A percentile compares a stretch with the other conserved stretches of the same genome.
These are phyloP conservation scores for Cerceris rybyensis DNA, from an alignment of 2,888 invertebrate species.

Conservation along the genomic window DNA sequence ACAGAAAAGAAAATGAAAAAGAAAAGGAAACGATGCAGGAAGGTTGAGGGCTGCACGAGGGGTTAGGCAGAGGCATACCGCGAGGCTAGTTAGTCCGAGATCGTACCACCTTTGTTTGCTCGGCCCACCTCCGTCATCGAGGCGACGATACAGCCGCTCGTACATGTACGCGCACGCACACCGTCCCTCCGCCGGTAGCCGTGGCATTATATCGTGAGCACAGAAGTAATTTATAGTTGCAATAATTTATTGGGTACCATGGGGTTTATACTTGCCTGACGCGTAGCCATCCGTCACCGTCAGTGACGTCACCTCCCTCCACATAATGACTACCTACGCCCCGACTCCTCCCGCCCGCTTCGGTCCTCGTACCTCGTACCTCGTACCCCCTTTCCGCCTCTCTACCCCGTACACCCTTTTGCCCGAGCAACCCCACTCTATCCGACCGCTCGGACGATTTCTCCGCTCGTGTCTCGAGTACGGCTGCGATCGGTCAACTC, in stretches of 20 bases:
- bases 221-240: slow-evolving; percentile 82
- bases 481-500: no score
- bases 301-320: slow-evolving; percentile 82
- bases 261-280: slow-evolving; percentile 82
- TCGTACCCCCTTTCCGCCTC: slow-evolving; percentile 42
- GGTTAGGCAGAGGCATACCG: slow-evolving; percentile 59
- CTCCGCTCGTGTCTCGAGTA: slow-evolving; percentile 22
- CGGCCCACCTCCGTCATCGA: slow-evolving; percentile 66
- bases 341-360: slow-evolving; percentile 55
- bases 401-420: slow-evolving; percentile 52
- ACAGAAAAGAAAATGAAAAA: background rate
- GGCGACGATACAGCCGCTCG: slow-evolving; percentile 54
- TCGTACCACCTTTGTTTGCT: slow-evolving; percentile 73
- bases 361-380: slow-evolving; percentile 57
- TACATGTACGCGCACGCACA: slow-evolving; percentile 58
- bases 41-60: slow-evolving; percentile 17
- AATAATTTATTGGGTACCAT: slow-evolving; percentile 82
- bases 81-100: slow-evolving; percentile 73
- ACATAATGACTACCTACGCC: slow-evolving; percentile 82
- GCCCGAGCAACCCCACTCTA: slow-evolving; percentile 53
- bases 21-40: slow-evolving; percentile 20
- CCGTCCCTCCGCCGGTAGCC: slow-evolving; percentile 76
- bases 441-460: slow-evolving; percentile 29
- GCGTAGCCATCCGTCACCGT: slow-evolving; percentile 82
- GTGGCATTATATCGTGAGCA: slow-evolving; percentile 81